Evolutionary conservation across 1,140 invertebrate genomes (phyloP).

Genomic region (Lethocerus indicus): DNA sequence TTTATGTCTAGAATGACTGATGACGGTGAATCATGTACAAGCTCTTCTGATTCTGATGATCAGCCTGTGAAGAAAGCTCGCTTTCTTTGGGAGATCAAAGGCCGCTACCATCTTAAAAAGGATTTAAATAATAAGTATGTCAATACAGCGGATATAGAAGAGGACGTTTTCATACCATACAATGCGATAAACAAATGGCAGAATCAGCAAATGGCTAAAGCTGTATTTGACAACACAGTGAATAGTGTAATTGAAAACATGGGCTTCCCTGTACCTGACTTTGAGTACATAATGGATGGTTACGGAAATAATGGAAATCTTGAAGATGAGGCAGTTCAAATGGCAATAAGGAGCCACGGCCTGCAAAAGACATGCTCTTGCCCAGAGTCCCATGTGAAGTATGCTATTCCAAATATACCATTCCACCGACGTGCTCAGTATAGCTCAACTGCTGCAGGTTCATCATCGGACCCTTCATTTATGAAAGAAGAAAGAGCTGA

Average conservation of each 20-base stretch:
- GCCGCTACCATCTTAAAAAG: no score
- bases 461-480: neutral
- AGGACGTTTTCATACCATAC: no score
- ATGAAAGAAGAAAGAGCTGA: no score
- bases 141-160: no score
- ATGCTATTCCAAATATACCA: neutral
- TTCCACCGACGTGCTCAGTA: constrained; percentile 10
- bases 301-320: constrained; percentile 14
- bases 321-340: constrained; percentile 23
- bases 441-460: neutral
- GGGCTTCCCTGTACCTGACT: constrained; percentile 16
- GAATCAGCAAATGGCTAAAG: constrained; percentile 14
- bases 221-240: constrained; percentile 22
- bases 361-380: constrained; percentile 17
- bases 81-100: no score
- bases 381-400: neutral
- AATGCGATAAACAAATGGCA: constrained; percentile 7
- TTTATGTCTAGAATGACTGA: no score
- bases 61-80: no score
- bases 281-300: constrained; percentile 13
- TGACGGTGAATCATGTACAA: no score
- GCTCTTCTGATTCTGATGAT: no score
- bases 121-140: no score
- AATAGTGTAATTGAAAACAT: constrained; percentile 25
- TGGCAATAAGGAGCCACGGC: constrained; percentile 24